phyloP scores from a whole-genome alignment of 2,797 vertebrate species.

The Oreonectes daqikongensis region DNA sequence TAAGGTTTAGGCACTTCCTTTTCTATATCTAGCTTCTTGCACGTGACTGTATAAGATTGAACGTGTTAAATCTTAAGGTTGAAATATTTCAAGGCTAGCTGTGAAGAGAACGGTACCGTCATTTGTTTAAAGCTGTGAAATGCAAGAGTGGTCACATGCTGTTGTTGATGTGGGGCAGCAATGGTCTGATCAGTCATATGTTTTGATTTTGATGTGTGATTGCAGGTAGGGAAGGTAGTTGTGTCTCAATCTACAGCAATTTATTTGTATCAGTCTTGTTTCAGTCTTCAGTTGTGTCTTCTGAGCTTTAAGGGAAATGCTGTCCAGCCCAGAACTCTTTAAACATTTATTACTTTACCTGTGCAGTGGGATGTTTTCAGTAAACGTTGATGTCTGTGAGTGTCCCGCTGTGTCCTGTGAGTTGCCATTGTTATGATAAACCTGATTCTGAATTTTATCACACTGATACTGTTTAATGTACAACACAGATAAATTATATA shows the following conservation, averaged over 20 bases:
- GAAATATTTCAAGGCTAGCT: too few species aligned
- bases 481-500: too few species aligned
- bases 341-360: neutral
- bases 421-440: too few species aligned
- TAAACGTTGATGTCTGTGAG: neutral
- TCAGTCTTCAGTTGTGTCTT: neutral
- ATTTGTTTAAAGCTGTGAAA: constrained; percentile 16
- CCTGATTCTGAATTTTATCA: neutral
- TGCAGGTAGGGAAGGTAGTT: neutral
- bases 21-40: neutral
- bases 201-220: constrained; percentile 1
- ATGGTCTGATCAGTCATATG: constrained; percentile 67
- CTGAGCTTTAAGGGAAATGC: neutral
- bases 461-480: neutral
- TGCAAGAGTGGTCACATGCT: constrained; percentile 60
- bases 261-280: neutral
- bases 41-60: too few species aligned
- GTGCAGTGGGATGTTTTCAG: neutral
- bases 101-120: too few species aligned
- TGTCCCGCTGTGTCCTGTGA: too few species aligned
- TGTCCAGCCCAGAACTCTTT: neutral
- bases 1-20: neutral
- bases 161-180: constrained; percentile 50
- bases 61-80: too few species aligned
- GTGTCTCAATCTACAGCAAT: neutral